These are phyloP conservation scores for Anhinga rufa DNA, from an alignment of 2,113 vertebrate genomes.

Conservation along the genomic window DNA sequence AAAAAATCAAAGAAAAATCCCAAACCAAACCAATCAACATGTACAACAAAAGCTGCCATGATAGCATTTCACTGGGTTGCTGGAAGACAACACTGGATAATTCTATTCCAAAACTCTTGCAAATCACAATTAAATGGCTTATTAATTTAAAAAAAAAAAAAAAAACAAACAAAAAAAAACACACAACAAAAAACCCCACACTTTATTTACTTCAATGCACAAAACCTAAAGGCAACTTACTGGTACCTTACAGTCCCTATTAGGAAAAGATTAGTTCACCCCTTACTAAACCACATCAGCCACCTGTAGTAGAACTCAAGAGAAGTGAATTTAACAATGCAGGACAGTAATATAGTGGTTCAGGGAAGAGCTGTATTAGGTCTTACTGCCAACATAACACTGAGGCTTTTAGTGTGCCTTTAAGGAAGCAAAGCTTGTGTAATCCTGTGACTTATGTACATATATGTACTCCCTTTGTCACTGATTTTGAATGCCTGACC, in stretches of 20 bases:
- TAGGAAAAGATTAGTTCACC: not conserved
- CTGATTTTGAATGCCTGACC: not conserved
- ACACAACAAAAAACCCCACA: too few species aligned
- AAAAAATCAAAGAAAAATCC: not conserved
- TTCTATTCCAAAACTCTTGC: not conserved
- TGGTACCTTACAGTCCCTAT: not conserved
- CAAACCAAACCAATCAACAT: not conserved
- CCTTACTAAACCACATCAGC: not conserved
- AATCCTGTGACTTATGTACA: not conserved
- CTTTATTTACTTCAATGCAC: not conserved
- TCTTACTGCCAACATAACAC: not conserved
- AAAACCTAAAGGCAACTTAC: not conserved
- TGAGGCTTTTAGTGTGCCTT: not conserved
- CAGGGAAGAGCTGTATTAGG: not conserved
- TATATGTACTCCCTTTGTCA: rapidly evolving
- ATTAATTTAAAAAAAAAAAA: not conserved
- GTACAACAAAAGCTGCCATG: not conserved
- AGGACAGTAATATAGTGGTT: rapidly evolving
- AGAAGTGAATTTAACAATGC: not conserved
- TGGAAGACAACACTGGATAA: not conserved
- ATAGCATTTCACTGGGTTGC: not conserved
- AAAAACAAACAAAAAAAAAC: too few species aligned
- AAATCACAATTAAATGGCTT: not conserved
- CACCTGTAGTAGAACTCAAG: not conserved
- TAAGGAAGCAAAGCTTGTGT: not conserved